These are phyloP conservation scores for Plebejus melissa DNA, from an alignment of 2,888 invertebrate genomes.

Conservation along the genomic window DNA sequence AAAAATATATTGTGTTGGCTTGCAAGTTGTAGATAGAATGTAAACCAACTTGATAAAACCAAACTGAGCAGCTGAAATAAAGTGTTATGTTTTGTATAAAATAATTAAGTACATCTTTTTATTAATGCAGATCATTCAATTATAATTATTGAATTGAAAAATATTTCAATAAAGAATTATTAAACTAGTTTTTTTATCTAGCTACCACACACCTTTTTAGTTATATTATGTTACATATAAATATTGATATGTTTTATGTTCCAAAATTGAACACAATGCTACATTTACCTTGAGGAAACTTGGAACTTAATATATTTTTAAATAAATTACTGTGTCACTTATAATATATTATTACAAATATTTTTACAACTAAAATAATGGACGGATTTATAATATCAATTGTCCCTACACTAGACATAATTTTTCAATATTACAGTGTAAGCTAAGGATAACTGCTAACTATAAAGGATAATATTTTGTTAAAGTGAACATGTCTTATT, in stretches of 20 bases:
- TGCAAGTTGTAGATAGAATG: too few relatives aligned
- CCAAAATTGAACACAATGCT: too few relatives aligned
- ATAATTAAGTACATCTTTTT: neutral
- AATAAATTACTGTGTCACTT: too few relatives aligned
- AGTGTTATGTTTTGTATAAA: neutral
- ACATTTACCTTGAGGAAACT: too few relatives aligned
- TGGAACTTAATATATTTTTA: too few relatives aligned
- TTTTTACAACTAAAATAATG: neutral
- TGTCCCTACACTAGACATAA: neutral
- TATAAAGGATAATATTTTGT: too few relatives aligned
- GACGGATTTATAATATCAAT: neutral
- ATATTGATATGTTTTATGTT: too few relatives aligned
- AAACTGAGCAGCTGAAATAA: neutral
- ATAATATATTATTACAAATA: too few relatives aligned
- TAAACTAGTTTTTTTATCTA: neutral
- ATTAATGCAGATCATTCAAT: neutral
- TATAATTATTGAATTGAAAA: neutral
- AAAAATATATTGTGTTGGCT: too few relatives aligned
- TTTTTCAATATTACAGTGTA: neutral
- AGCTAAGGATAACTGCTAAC: neutral
- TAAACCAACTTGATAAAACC: neutral
- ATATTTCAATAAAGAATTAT: neutral
- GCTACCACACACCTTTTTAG: neutral
- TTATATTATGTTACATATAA: too few relatives aligned
- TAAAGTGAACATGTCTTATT: too few relatives aligned